Base-by-base conservation (phyloP, 2,113 vertebrate species). In the Marcusenius ussheri region DNA sequence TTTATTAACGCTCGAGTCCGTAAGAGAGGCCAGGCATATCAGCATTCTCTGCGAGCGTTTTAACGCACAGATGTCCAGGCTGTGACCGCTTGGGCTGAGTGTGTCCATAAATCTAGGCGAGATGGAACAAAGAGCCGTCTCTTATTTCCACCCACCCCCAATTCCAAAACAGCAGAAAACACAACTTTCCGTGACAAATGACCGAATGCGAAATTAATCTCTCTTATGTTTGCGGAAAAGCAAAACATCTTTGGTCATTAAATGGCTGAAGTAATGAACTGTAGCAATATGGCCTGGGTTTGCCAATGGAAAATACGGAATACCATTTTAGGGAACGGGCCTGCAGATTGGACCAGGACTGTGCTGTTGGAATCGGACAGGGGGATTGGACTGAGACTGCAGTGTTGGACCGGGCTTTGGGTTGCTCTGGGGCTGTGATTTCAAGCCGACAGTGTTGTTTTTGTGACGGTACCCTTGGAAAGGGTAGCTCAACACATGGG, bases 51-150 rank as follows among this genome's bases (percentile, higher is more conserved):
- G 45, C 19, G 0, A 46, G 39, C n/a, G 1, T 39, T 87, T 87
- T 31, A 15, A 56, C 50, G 2, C 85, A 87, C 85, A 87, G 85
- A 51, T 86, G 83, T 50, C 45, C 66, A 51, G 77, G n/a, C 70
- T 35, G 45, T 42, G 50, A 42, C 6, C 74, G 10, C 17, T 51
- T 6, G 49, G n/a, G 62, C 46, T 90, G 90, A 94, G 90, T 91
- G 92, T 91, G 90, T 91, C 89, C 90, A 95, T 94, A 94, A 95
- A 95, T 94, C 92, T 92, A 77, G 5, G 87, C 89, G 62, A 91
- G 93, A 91, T 58, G 91, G 89, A 90, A 92, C 88, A 4, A 42
- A 91, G 90, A 91, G 90, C 89, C 91, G 45, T 91, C 90, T 94
- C 93, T 94, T 90, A 86, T 74, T 90, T 89, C 88, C n/a, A 88